These are phyloP conservation scores for Laothoe populi DNA, from an alignment of 2,888 invertebrate genomes.

Conservation along the genomic window DNA sequence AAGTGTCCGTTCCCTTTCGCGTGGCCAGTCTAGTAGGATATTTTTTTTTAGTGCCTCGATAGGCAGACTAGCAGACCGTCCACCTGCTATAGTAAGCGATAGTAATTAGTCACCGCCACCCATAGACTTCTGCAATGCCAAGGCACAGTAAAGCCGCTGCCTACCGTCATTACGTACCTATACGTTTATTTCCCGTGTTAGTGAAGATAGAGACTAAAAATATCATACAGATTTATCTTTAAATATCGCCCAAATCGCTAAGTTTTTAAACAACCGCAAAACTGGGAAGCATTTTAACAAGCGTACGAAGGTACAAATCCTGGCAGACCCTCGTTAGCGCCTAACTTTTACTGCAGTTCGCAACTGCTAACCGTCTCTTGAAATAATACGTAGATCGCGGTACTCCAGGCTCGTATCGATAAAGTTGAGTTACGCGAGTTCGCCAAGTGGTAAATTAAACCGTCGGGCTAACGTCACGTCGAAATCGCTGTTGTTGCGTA, in stretches of 20 bases:
- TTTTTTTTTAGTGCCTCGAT: too few relatives aligned
- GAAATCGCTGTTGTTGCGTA: slow-evolving; percentile 18
- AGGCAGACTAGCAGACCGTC: too few relatives aligned
- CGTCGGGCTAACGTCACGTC: slow-evolving; percentile 25
- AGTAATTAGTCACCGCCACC: too few relatives aligned
- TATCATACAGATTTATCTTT: neutral
- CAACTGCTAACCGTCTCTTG: slow-evolving; percentile 58
- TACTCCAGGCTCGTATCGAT: slow-evolving; percentile 30
- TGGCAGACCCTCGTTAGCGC: slow-evolving; percentile 57
- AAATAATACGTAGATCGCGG: slow-evolving; percentile 48
- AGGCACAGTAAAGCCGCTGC: too few relatives aligned
- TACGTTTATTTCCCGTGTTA: too few relatives aligned
- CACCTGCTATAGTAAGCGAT: too few relatives aligned
- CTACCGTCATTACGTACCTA: too few relatives aligned
- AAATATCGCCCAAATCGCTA: neutral
- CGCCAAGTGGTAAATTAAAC: slow-evolving; percentile 30
- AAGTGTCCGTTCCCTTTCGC: too few relatives aligned
- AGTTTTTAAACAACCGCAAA: slow-evolving; percentile 41
- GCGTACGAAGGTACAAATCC: slow-evolving; percentile 57
- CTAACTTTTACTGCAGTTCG: slow-evolving; percentile 66
- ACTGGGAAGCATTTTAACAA: slow-evolving; percentile 52
- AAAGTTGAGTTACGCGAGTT: slow-evolving; percentile 31
- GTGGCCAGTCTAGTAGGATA: too few relatives aligned
- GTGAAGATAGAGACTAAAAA: too few relatives aligned
- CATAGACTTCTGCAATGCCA: too few relatives aligned